These are phyloP conservation scores for Chaenocephalus aceratus DNA, from an alignment of 2,113 vertebrate genomes.

Conservation along the genomic window DNA sequence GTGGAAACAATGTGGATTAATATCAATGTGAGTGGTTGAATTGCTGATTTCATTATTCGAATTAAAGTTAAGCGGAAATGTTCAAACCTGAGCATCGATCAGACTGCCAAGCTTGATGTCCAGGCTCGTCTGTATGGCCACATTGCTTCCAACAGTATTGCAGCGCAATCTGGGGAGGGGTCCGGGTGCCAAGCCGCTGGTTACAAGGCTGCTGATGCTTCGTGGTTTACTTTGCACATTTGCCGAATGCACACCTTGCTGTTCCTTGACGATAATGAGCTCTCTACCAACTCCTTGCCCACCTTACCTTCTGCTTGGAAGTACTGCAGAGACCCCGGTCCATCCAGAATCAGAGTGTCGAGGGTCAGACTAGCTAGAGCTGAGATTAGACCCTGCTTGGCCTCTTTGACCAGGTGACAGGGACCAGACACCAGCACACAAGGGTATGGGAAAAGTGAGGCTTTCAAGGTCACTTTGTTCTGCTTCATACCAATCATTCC, in stretches of 20 bases:
- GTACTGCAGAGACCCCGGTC: conserved; percentile 62
- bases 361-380: conserved; percentile 35
- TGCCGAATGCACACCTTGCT: not conserved
- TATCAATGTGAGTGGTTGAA: not conserved
- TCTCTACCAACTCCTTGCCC: conserved; percentile 50
- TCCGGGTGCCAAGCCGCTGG: not conserved
- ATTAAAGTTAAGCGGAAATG: not conserved
- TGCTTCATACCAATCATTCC: conserved; percentile 39
- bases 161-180: rapidly evolving
- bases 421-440: conserved; percentile 69
- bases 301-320: conserved; percentile 60
- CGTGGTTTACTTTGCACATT: not conserved
- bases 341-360: conserved; percentile 46
- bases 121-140: conserved; percentile 33
- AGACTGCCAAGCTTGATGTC: conserved; percentile 65
- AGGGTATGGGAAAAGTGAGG: conserved; percentile 29
- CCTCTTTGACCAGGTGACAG: conserved; percentile 31
- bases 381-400: conserved; percentile 4
- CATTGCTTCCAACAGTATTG: not conserved
- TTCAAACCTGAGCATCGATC: conserved; percentile 70
- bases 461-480: conserved; percentile 34
- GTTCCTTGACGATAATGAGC: conserved; percentile 49
- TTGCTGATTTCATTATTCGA: not conserved
- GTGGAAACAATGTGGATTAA: not conserved
- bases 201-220: not conserved